Conservation (phyloP, 2,888 invertebrate species). For the Erannis defoliaria region DNA sequence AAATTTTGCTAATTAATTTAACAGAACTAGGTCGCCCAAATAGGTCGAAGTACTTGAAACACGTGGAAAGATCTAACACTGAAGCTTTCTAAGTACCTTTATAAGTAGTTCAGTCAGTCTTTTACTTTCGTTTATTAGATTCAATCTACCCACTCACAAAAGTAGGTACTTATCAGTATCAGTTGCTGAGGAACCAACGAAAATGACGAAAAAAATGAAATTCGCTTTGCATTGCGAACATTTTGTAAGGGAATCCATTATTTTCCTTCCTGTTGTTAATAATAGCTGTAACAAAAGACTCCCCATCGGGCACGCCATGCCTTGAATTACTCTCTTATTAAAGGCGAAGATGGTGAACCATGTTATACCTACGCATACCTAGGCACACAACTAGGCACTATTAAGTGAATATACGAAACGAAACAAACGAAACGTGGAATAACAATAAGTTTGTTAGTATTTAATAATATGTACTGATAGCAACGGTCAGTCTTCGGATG, state of each 20-base stretch:
- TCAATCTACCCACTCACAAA: neutral
- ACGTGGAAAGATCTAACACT: neutral
- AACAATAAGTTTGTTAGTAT: too few species aligned
- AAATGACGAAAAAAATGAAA: neutral
- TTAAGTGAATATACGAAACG: too few species aligned
- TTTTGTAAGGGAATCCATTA: constrained; percentile 18
- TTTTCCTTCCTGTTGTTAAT: constrained; percentile 24
- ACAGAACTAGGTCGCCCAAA: too few species aligned
- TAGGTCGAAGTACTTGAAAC: neutral
- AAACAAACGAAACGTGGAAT: too few species aligned
- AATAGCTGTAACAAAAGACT: constrained; percentile 16
- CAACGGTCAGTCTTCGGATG: too few species aligned
- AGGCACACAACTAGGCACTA: too few species aligned
- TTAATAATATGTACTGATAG: too few species aligned
- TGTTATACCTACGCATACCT: neutral
- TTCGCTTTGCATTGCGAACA: constrained; percentile 7
- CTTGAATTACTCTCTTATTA: constrained; percentile 13
- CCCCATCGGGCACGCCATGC: constrained; percentile 24
- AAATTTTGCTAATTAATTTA: too few species aligned
- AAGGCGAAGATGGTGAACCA: neutral
- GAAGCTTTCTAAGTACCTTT: neutral
- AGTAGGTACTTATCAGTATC: neutral
- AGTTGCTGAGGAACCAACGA: neutral
- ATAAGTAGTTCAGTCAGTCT: neutral
- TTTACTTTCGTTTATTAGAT: neutral